Evolutionary conservation across 1,140 invertebrate species (phyloP), one percentile per base, ranked within the genome.

Genomic region (Pararge aegeria): DNA sequence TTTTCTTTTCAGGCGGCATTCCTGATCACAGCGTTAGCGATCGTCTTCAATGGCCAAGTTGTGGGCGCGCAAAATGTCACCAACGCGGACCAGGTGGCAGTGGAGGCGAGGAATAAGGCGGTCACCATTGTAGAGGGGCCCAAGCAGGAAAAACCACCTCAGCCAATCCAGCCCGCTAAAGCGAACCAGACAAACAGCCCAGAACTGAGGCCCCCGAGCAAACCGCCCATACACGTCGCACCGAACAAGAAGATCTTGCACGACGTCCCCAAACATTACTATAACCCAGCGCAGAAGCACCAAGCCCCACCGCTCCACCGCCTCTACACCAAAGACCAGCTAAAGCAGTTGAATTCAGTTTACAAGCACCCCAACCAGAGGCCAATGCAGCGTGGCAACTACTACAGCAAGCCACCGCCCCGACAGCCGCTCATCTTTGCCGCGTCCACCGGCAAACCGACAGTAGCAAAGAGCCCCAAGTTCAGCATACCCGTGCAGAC

Each of bases 11-110:
- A 89, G 87, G 82, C 83, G 77, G 70, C 77, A 85, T 78, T 87
- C 77, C 77, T 88, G 78, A 85, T 87, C 75, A 73, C 78, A 74
- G 78, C 77, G 68, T 76, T 86, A 83, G 83, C 75, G 80, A 80
- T 87, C 75, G 82, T 78, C 77, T 72, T 84, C 75, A 75, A 80
- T 78, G 65, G 75, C 76, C 80, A 61, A 76, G 74, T 74, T 63
- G 80, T 70, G 44, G 73, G 70, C 73, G 78, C 76, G 60, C 66
- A 70, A 40, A 65, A 79, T 68, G 73, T 80, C 59, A 64, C 20
- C 58, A 63, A 62, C 60, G 50, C 68, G 52, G 85, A 89, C 66
- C 83, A 80, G 61, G 20, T 85, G 63, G 83, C 85, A 34, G 55
- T 79, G 50, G 85, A 88, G 68, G 42, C 80, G 34, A 78, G 77